phyloP scores from a whole-genome alignment of 2,888 invertebrate species.

The Caenorhabditis parvicauda region DNA sequence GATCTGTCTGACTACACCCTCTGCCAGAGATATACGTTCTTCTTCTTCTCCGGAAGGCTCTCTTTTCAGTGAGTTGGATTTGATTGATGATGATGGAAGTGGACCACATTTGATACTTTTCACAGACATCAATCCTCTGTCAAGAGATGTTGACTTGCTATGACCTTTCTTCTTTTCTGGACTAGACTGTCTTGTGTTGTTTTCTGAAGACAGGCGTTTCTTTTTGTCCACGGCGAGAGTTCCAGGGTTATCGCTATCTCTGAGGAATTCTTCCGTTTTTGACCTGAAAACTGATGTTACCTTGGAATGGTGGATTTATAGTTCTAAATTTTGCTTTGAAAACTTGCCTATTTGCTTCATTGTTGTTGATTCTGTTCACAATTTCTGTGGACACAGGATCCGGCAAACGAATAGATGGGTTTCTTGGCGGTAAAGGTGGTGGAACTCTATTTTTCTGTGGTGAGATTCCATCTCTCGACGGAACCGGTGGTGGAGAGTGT shows the following conservation, averaged over 20 bases:
- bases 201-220: neutral
- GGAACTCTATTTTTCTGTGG: conserved; percentile 23
- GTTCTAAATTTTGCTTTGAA: no score
- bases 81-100: conserved; percentile 49
- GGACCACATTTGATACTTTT: conserved; percentile 55
- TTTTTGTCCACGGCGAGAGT: neutral
- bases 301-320: no score
- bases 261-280: no score
- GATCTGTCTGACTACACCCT: conserved; percentile 34
- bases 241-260: no score
- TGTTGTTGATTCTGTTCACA: conserved; percentile 10
- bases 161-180: conserved; percentile 38
- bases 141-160: conserved; percentile 55
- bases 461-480: conserved; percentile 14
- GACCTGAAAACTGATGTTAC: no score
- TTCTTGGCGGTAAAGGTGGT: conserved; percentile 45
- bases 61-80: conserved; percentile 47
- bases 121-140: conserved; percentile 54
- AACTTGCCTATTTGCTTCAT: neutral
- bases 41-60: conserved; percentile 54
- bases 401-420: conserved; percentile 38
- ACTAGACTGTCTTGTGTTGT: neutral
- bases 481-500: conserved; percentile 28
- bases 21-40: conserved; percentile 38
- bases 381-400: conserved; percentile 33